Evolutionary conservation across 2,797 vertebrate genomes (phyloP).

Genomic region (Argyrosomus regius): DNA sequence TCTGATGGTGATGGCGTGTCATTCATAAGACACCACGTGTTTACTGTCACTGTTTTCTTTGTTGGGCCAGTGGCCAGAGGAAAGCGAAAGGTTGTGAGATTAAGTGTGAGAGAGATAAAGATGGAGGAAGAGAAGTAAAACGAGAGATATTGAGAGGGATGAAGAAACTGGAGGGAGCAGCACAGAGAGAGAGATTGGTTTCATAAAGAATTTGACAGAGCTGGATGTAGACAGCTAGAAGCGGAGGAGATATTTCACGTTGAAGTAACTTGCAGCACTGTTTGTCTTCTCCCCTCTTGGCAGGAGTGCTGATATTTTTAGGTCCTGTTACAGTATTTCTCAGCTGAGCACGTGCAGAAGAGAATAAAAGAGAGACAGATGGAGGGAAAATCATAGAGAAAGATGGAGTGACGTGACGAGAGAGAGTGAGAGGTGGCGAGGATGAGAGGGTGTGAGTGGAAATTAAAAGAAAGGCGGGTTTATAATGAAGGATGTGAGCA

Average conservation of each 20-base stretch:
- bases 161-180: background rate
- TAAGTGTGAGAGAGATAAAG: slow-evolving; percentile 34
- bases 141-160: slow-evolving; percentile 17
- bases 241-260: slow-evolving; percentile 57
- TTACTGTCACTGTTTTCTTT: background rate
- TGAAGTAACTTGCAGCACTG: slow-evolving; percentile 48
- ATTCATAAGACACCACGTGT: slow-evolving; percentile 5
- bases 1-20: background rate
- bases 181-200: slow-evolving; percentile 31
- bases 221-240: slow-evolving; percentile 46
- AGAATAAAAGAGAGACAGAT: slow-evolving; percentile 32
- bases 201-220: slow-evolving; percentile 54
- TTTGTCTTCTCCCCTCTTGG: slow-evolving; percentile 57
- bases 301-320: slow-evolving; percentile 62
- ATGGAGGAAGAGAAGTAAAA: slow-evolving; percentile 30
- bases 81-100: slow-evolving; percentile 5
- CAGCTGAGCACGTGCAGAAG: slow-evolving; percentile 17
- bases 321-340: slow-evolving; percentile 48
- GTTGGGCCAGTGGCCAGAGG: background rate
- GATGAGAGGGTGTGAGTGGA: background rate
- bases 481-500: background rate
- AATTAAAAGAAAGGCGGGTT: slow-evolving; percentile 10
- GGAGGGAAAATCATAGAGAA: slow-evolving; percentile 29
- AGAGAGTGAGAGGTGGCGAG: slow-evolving; percentile 9
- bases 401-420: background rate